Evolutionary conservation across 2,888 invertebrate species (phyloP).

Genomic region (Antitype chi): DNA sequence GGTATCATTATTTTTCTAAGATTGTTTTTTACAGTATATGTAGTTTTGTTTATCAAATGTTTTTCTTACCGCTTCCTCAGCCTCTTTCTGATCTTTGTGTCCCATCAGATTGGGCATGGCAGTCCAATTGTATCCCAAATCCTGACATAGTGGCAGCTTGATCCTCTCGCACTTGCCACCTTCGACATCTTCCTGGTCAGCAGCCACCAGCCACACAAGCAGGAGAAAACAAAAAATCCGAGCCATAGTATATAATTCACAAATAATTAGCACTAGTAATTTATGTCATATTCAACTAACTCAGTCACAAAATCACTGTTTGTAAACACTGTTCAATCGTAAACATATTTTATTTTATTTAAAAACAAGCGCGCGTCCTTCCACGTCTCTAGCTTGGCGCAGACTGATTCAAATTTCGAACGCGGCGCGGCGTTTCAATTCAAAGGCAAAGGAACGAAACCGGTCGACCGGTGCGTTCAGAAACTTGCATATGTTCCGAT

Average conservation of each 20-base stretch:
- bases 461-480: conserved; percentile 87
- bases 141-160: conserved; percentile 94
- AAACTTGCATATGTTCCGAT: conserved; percentile 88
- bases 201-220: conserved; percentile 82
- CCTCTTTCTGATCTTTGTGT: conserved; percentile 95
- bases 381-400: conserved; percentile 71
- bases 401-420: conserved; percentile 83
- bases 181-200: conserved; percentile 86
- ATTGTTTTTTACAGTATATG: background rate
- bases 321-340: conserved; percentile 80
- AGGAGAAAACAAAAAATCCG: conserved; percentile 84
- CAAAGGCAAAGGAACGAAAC: conserved; percentile 87
- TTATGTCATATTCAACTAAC: conserved; percentile 79
- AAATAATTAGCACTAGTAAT: conserved; percentile 72
- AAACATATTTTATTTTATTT: conserved; percentile 75
- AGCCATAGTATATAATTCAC: conserved; percentile 80
- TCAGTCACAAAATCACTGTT: conserved; percentile 82
- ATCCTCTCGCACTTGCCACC: conserved; percentile 94
- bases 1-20: background rate
- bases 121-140: conserved; percentile 96
- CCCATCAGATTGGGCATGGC: conserved; percentile 96
- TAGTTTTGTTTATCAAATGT: conserved; percentile 28
- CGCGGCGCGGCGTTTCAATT: conserved; percentile 82
- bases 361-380: conserved; percentile 70
- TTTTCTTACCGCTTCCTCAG: conserved; percentile 93